Conservation (phyloP, 1,140 invertebrate genomes). For the Orchesella cincta region DNA sequence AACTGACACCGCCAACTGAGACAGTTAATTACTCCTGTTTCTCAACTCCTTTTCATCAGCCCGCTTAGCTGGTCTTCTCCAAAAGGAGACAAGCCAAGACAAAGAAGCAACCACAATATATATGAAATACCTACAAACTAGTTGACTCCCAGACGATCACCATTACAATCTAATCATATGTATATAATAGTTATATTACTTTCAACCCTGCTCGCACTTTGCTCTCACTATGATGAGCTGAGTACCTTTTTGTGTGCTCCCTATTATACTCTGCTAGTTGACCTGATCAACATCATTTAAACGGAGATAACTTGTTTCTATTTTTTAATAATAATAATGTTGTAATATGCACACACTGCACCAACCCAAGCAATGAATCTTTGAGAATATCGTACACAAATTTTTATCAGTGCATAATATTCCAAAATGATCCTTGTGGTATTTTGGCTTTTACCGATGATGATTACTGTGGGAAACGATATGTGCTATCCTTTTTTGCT, state of each 20-base stretch:
- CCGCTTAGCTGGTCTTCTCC: conserved; percentile 7
- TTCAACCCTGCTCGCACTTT: not conserved
- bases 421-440: not conserved
- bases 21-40: conserved; percentile 40
- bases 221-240: not conserved
- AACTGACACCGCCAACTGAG: conserved; percentile 40
- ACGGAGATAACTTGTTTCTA: conserved; percentile 24
- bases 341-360: not conserved
- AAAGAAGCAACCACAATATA: not conserved
- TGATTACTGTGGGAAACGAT: conserved; percentile 20
- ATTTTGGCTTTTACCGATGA: not conserved
- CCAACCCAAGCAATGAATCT: not conserved
- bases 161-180: too few relatives aligned
- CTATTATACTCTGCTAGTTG: conserved; percentile 22
- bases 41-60: conserved; percentile 21
- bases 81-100: conserved; percentile 3
- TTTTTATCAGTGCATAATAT: not conserved
- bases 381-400: not conserved
- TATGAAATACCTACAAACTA: too few relatives aligned
- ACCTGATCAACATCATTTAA: conserved; percentile 24
- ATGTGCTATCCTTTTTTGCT: too few relatives aligned
- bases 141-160: too few relatives aligned
- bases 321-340: conserved; percentile 22
- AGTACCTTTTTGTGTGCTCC: conserved; percentile 11
- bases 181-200: not conserved